Evolutionary conservation across 2,888 invertebrate species (phyloP), one percentile per base, ranked within the genome.

Genomic region (Dasypolia templi): DNA sequence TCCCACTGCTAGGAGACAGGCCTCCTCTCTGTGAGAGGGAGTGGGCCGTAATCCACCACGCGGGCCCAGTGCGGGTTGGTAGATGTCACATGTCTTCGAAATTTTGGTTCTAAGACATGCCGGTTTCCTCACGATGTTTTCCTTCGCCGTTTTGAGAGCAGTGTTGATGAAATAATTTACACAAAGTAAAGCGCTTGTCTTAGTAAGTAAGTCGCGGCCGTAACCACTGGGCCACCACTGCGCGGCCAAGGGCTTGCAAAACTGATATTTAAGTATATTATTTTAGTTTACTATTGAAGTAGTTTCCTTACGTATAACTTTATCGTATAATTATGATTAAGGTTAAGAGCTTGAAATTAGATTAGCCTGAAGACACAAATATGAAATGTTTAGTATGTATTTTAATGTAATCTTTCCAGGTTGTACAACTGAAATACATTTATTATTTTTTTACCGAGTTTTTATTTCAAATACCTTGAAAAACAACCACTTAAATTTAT

Each of bases 371-470:
- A 86, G 77, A 84, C 84, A 84, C 72, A 62, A 67, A 53, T 75
- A 75, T 64, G 75, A 61, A 73, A 68, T 64, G 19, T 65, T 59
- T 71, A 82, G 71, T 58, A 63, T 44, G 59, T 77, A 85, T 62
- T 65, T 62, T 66, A 76, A 75, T 86, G 51, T 79, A 73, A 78
- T 71, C 5, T 80, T 85, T 85, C 87, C 87, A 85, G 83, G 74
- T 75, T 85, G 75, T 78, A 76, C 65, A 82, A 79, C 64, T 77
- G 65, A 55, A 85, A 83, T 87, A 87, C 67, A 85, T 78, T 75
- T 80, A 78, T 75, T 73, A 76, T 85, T 87, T 82, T 72, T 66
- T 71, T 53, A 44, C 12, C 0, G 19, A 55, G 51, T 63, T 58
- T 85, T 87, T 75, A 32, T 58, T 85, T 76, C 2, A 7, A 29